Evolutionary conservation across 2,888 invertebrate genomes (phyloP).

Genomic region (Dichetophora obliterata): DNA sequence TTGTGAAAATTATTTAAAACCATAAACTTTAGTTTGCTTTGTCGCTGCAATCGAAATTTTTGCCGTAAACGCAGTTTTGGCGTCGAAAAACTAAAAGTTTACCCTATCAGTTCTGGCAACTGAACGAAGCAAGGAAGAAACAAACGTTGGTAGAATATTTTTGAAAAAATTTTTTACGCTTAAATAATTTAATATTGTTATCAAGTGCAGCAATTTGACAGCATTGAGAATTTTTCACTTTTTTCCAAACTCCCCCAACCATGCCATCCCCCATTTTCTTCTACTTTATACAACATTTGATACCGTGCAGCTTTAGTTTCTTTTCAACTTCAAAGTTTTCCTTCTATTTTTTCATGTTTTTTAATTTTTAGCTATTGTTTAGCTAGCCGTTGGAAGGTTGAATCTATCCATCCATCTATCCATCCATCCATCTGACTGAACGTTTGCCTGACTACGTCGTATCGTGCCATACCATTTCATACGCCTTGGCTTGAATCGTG

Average conservation of each 20-base stretch:
- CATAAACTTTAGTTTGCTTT: slow-evolving; percentile 3
- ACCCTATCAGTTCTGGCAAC: no score
- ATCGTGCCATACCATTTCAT: not conserved
- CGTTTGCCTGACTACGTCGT: no score
- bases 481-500: not conserved
- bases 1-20: not conserved
- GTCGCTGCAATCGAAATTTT: not conserved
- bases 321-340: not conserved
- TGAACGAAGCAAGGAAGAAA: no score
- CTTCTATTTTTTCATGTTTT: not conserved
- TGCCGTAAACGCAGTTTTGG: not conserved
- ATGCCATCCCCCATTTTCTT: not conserved
- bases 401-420: not conserved
- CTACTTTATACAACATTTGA: not conserved
- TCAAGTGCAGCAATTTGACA: slow-evolving; percentile 30
- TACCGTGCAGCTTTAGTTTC: not conserved
- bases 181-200: slow-evolving; percentile 33
- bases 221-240: slow-evolving; percentile 2
- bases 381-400: not conserved
- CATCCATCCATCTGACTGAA: not conserved
- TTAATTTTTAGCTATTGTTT: slow-evolving; percentile 30
- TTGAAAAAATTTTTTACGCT: not conserved
- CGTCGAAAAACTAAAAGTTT: no score
- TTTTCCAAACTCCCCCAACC: not conserved
- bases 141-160: not conserved